Conservation (phyloP, 2,888 invertebrate genomes). For the Ectemnius cavifrons region DNA sequence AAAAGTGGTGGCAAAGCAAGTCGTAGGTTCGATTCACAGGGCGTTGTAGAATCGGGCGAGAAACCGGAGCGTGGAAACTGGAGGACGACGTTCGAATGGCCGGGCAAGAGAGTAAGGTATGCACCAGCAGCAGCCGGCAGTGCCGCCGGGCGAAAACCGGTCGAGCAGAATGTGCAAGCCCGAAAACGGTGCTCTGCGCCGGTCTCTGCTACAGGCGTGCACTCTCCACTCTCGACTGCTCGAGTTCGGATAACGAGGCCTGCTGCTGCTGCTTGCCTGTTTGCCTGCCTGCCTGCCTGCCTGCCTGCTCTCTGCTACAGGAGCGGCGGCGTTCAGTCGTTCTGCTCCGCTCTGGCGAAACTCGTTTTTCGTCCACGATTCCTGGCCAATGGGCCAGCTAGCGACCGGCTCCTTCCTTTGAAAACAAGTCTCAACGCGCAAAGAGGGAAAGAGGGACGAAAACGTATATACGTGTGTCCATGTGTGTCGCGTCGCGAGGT, state of each 20-base stretch:
- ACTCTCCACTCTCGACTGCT: constrained; percentile 32
- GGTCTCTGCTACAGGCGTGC: neutral
- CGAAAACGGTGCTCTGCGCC: constrained; percentile 38
- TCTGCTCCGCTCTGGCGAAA: constrained; percentile 53
- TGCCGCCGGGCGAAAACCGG: constrained; percentile 44
- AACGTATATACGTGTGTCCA: too few species aligned
- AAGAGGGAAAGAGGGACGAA: neutral
- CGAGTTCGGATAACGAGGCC: constrained; percentile 63
- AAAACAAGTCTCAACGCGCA: constrained; percentile 11
- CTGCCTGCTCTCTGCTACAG: too few species aligned
- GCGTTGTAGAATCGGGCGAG: too few species aligned
- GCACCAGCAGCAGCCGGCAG: neutral
- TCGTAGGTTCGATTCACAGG: too few species aligned
- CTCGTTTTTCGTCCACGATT: constrained; percentile 54
- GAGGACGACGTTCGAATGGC: neutral
- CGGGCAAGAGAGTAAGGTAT: neutral
- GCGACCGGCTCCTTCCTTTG: constrained; percentile 34
- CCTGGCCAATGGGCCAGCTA: constrained; percentile 51
- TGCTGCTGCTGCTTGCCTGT: too few species aligned
- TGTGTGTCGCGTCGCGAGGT: too few species aligned
- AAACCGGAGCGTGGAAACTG: neutral
- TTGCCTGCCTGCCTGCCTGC: too few species aligned
- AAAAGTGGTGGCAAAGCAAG: too few species aligned
- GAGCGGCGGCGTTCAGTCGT: constrained; percentile 7
- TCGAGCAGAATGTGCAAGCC: constrained; percentile 36